phyloP scores from a whole-genome alignment of 37 sponge, comb jelly and placozoan species.

The Oopsacas minuta region DNA sequence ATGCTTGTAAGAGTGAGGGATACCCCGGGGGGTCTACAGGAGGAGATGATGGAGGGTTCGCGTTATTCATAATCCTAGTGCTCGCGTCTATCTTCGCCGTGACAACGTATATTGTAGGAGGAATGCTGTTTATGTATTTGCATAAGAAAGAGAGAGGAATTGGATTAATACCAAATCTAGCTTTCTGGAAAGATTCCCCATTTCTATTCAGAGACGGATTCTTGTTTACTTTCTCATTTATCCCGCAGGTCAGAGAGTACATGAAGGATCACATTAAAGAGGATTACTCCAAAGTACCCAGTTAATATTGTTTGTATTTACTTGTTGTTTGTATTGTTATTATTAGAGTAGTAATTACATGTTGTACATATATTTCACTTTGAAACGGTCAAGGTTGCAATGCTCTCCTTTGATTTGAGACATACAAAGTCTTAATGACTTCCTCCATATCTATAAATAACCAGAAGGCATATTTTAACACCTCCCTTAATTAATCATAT shows the following conservation, averaged over 20 bases:
- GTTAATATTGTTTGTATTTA: neutral
- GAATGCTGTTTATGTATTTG: constrained; percentile 27
- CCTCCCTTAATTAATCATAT: too few relatives aligned
- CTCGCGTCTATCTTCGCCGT: neutral
- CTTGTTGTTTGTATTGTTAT: neutral
- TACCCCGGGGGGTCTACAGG: neutral
- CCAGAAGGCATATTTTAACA: too few relatives aligned
- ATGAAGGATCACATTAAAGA: too few relatives aligned
- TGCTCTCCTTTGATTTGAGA: too few relatives aligned
- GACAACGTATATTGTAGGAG: constrained; percentile 40
- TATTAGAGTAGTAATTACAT: too few relatives aligned
- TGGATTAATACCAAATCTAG: constrained; percentile 44
- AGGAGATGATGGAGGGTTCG: neutral
- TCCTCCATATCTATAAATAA: too few relatives aligned
- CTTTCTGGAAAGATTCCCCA: constrained; percentile 61
- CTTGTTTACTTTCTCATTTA: neutral
- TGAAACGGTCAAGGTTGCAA: too few relatives aligned
- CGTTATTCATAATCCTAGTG: neutral
- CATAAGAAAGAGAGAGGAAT: constrained; percentile 47
- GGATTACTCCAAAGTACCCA: neutral
- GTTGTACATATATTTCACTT: too few relatives aligned
- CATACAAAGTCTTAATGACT: too few relatives aligned
- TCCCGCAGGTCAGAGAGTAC: neutral
- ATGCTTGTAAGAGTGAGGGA: neutral
- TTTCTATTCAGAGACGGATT: constrained; percentile 39